Conservation (phyloP, 30 jellyfish, hydroid and myxozoan species). For the Aurelia aurita region DNA sequence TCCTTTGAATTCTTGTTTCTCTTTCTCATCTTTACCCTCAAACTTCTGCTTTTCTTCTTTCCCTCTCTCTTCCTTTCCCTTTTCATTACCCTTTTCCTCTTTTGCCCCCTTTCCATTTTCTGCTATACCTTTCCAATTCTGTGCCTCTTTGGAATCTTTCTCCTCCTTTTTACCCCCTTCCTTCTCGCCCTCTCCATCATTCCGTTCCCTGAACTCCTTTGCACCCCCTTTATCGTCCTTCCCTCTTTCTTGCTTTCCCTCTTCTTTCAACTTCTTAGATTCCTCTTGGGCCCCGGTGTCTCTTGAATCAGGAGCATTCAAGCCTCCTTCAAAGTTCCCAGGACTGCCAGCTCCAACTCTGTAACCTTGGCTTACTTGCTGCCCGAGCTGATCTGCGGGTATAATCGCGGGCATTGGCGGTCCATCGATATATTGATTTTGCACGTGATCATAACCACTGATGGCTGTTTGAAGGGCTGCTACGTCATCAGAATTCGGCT, state of each 20-base stretch:
- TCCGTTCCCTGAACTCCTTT: conserved; percentile 5
- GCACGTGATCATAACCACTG: conserved; percentile 41
- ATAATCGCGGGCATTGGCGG: background rate
- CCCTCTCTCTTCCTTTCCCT: conserved; percentile 15
- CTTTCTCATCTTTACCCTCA: background rate
- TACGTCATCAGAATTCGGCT: conserved; percentile 23
- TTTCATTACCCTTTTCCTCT: conserved; percentile 12
- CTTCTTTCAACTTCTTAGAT: background rate
- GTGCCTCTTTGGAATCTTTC: conserved; percentile 9
- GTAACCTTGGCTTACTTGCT: background rate
- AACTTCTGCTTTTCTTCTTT: background rate
- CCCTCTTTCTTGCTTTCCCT: background rate
- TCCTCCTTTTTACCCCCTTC: conserved; percentile 20
- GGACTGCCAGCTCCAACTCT: background rate
- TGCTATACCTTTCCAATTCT: conserved; percentile 12
- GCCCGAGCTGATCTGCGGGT: no score
- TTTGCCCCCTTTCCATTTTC: background rate
- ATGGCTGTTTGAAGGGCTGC: conserved; percentile 47
- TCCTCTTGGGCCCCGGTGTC: conserved; percentile 7
- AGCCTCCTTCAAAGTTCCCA: no score
- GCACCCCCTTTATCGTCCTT: background rate
- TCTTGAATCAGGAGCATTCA: conserved; percentile 27
- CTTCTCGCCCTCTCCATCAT: conserved; percentile 6
- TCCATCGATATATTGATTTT: conserved; percentile 13
- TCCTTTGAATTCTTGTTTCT: background rate